Evolutionary conservation across 2,888 invertebrate genomes (phyloP).

Genomic region (Lasioglossum malachurum): DNA sequence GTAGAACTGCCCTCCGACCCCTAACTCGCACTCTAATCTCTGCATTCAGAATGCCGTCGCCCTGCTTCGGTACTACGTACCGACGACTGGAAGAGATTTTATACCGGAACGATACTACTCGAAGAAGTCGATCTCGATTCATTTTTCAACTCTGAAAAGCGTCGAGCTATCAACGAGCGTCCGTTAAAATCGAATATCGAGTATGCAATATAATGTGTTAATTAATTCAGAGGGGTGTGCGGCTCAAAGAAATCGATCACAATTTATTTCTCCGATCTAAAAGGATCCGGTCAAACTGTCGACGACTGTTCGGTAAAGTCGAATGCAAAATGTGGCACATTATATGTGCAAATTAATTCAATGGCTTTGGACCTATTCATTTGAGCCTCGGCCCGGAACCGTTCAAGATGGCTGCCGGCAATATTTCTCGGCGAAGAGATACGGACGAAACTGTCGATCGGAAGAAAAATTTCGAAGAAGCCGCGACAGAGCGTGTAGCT

Average conservation of each 20-base stretch:
- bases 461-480: background rate
- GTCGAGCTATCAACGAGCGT: background rate
- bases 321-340: background rate
- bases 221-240: background rate
- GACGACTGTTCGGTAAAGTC: background rate
- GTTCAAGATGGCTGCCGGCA: background rate
- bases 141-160: background rate
- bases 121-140: background rate
- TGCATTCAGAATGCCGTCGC: background rate
- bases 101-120: background rate
- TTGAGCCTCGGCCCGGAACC: background rate
- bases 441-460: background rate
- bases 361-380: background rate
- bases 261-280: too few relatives aligned
- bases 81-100: background rate
- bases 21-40: background rate
- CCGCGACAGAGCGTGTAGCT: background rate
- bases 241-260: conserved; percentile 1
- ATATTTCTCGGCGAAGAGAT: background rate
- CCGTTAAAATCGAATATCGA: background rate
- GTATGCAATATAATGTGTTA: background rate
- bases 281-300: background rate
- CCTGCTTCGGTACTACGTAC: background rate
- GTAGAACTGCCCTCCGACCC: background rate
- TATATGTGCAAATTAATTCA: background rate